phyloP scores from a whole-genome alignment of 2,113 vertebrate species.

The Axis porcinus region DNA sequence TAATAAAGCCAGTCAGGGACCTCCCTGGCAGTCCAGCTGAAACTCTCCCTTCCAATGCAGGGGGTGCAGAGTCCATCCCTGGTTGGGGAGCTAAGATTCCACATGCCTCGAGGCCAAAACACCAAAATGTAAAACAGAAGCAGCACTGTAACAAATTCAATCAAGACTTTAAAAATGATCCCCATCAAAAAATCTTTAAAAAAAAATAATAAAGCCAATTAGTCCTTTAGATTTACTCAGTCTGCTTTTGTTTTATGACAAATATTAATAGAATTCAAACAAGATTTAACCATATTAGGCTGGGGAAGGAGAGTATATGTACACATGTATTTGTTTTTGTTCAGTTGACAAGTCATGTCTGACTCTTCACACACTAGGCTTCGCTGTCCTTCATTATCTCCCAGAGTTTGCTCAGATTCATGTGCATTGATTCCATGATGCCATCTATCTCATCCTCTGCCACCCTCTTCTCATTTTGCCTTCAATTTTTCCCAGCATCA shows the following conservation, averaged over 20 bases:
- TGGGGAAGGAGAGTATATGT: not conserved
- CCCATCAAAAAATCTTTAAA: not conserved
- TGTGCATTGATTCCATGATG: not conserved
- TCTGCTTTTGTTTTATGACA: not conserved
- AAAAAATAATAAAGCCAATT: not conserved
- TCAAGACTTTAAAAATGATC: not conserved
- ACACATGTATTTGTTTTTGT: not conserved
- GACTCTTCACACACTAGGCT: not conserved
- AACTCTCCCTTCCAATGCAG: not conserved
- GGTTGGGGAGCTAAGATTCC: not conserved
- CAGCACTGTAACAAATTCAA: not conserved
- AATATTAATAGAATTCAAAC: not conserved
- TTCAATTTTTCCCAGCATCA: not conserved
- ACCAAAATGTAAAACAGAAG: not conserved
- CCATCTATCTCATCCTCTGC: not conserved
- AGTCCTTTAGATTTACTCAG: not conserved
- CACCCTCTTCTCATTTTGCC: not conserved
- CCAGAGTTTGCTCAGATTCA: not conserved
- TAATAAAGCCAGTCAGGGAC: not conserved
- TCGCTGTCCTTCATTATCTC: not conserved
- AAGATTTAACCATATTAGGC: not conserved
- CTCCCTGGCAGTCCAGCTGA: not conserved
- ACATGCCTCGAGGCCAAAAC: not conserved
- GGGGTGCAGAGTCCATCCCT: not conserved
- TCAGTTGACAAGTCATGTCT: not conserved